Percentiles rank a stretch among this genome's conserved stretches.
Evolutionary conservation across 2,797 vertebrate species (phyloP).

Genomic region (Tenualosa thibaudeaui): DNA sequence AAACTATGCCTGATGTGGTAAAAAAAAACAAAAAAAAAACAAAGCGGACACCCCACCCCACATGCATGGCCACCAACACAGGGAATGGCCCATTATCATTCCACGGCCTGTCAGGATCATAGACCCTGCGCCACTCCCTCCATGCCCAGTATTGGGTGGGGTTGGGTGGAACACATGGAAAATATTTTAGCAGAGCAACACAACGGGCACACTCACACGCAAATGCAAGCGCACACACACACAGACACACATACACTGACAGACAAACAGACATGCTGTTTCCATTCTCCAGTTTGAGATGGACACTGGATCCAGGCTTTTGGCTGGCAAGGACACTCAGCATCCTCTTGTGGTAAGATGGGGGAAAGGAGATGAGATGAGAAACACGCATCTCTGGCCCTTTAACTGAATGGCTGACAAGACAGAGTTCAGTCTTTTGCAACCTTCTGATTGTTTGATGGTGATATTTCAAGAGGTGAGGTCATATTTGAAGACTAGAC

Average conservation of each 20-base stretch:
- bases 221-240: background rate
- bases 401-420: background rate
- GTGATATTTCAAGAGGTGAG: background rate
- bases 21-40: background rate
- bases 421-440: background rate
- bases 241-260: slow-evolving; percentile 6
- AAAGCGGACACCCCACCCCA: background rate
- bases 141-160: slow-evolving; percentile 53
- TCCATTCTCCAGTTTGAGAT: slow-evolving; percentile 43
- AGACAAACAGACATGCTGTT: slow-evolving; percentile 57
- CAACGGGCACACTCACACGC: background rate
- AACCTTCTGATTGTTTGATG: background rate
- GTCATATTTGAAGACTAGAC: background rate
- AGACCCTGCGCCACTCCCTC: slow-evolving; percentile 53
- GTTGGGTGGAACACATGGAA: slow-evolving; percentile 58
- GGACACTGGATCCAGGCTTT: slow-evolving; percentile 22
- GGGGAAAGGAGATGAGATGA: slow-evolving; percentile 47
- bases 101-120: slow-evolving; percentile 50
- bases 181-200: slow-evolving; percentile 49
- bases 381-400: background rate
- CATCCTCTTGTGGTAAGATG: slow-evolving; percentile 76
- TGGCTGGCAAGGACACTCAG: slow-evolving; percentile 59
- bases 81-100: slow-evolving; percentile 44
- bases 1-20: background rate
- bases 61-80: slow-evolving; percentile 34